phyloP scores from a whole-genome alignment of 2,888 invertebrate species.

The Xanthostigma xanthostigma region DNA sequence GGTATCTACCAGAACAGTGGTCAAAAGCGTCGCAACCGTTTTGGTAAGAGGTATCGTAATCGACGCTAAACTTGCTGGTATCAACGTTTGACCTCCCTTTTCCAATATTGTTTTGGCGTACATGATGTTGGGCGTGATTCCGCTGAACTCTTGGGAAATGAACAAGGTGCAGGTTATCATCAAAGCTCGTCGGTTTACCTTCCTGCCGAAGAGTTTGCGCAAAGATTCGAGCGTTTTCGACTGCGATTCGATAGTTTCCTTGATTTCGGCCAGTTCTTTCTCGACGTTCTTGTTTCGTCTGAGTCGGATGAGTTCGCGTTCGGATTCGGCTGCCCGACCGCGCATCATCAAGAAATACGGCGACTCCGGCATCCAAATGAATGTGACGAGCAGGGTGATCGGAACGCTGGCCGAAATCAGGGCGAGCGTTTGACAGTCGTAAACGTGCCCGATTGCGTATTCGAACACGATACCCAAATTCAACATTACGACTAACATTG shows the following conservation, averaged over 20 bases:
- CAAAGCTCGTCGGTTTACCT: not conserved
- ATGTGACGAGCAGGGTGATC: not conserved
- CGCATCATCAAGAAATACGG: conserved; percentile 2
- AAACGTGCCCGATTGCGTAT: conserved; percentile 2
- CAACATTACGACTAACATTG: conserved; percentile 2
- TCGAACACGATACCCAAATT: conserved; percentile 5
- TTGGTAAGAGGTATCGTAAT: conserved; percentile 1
- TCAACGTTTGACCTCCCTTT: not conserved
- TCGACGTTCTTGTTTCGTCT: not conserved
- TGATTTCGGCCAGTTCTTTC: conserved; percentile 1
- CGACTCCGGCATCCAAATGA: conserved; percentile 4
- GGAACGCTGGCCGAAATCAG: conserved; percentile 1
- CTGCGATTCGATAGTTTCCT: not conserved
- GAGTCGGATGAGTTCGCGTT: not conserved
- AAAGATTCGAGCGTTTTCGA: not conserved
- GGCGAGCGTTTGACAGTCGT: conserved; percentile 1
- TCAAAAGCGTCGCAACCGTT: conserved; percentile 2
- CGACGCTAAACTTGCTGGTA: not conserved
- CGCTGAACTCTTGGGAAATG: conserved; percentile 3
- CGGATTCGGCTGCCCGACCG: not conserved
- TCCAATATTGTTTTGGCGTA: conserved; percentile 4
- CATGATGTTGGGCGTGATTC: conserved; percentile 6
- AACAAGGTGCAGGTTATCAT: conserved; percentile 2
- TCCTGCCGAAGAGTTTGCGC: not conserved
- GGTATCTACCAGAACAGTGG: conserved; percentile 3